Conservation (phyloP, 2,113 vertebrate genomes). For the Nesoenas mayeri region DNA sequence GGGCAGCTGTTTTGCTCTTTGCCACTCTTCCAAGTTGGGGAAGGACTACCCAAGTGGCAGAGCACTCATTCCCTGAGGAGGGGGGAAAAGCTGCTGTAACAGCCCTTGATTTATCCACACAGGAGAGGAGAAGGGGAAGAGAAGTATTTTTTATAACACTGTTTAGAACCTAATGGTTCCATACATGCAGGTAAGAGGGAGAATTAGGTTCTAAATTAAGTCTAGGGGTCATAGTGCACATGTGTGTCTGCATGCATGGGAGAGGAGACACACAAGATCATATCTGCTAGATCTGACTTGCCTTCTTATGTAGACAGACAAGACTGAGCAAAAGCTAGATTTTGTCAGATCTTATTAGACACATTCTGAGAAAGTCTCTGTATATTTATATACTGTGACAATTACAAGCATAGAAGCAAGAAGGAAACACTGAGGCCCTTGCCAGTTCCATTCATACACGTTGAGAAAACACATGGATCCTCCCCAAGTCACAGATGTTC, state of each 20-base stretch:
- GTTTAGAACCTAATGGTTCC: not conserved
- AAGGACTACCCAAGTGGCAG: not conserved
- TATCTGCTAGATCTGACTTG: not conserved
- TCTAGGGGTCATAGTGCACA: fast-evolving
- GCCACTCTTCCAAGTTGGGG: fast-evolving
- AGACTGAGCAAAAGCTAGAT: not conserved
- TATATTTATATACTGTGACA: constrained; percentile 62
- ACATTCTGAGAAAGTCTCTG: constrained; percentile 37
- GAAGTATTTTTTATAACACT: not conserved
- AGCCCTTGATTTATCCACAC: not conserved
- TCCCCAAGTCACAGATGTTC: constrained; percentile 78
- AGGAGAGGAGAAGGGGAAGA: not conserved
- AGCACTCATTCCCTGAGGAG: not conserved
- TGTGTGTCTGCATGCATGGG: not conserved
- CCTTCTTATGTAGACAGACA: not conserved
- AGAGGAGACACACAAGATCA: fast-evolving
- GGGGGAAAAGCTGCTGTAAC: not conserved
- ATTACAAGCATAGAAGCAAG: constrained; percentile 69
- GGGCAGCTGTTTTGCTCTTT: not conserved
- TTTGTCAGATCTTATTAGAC: constrained; percentile 32
- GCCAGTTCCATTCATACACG: constrained; percentile 74
- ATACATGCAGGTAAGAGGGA: not conserved
- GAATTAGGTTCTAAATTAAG: not conserved
- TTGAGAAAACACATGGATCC: constrained; percentile 76
- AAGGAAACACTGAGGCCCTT: constrained; percentile 65